Base-by-base conservation (phyloP, 1,140 invertebrate species). In the Caerostris extrusa region DNA sequence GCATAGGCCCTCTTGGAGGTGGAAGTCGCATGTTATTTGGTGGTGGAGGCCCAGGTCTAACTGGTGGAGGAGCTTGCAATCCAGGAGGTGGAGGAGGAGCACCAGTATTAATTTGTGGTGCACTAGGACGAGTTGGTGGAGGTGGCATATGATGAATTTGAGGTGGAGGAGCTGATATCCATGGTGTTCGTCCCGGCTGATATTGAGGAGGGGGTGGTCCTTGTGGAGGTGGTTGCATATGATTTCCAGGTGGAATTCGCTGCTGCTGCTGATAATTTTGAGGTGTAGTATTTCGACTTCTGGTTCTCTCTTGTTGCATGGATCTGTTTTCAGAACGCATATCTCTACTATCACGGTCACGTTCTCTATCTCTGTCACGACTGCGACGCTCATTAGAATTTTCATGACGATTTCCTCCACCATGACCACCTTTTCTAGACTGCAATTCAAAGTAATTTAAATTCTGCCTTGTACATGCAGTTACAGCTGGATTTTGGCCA, bases 401-500 rank as follows among this genome's bases (percentile, higher is more conserved):
- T n/a, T 94, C 93, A 71, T 90, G 93, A 95, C 96, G 61, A n/a
- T 34, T 77, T 17, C 69, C 85, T 4, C 90, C 90, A 56, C 90
- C 90, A 89, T 93, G 92, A 17, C 93, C 93, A 57, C 93, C 93
- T 96, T 96, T 95, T 95, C 95, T 91, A 95, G 94, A 95, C 77
- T 96, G 95, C 85, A 96, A 96, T 95, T 97, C 97, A 95, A 97
- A 96, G 96, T 97, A 97, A 95, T 96, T 97, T 57, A 98, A 96
- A 93, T 98, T 98, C 96, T 99, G 98, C 96, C 99, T 99, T 91
- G 98, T 99, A 64, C 98, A 99, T 95, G 98, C 98, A 34, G 99
- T 99, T 61, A 99, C 99, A 88, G 98, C 97, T 3, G 98, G 98
- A 95, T 97, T 97, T 96, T 99, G 99, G 56, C 99, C 99, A 96